A percentile compares a stretch with the other conserved stretches of the same genome.
Conservation (phyloP, 2,797 vertebrate genomes). For the Diplodus sargus region DNA sequence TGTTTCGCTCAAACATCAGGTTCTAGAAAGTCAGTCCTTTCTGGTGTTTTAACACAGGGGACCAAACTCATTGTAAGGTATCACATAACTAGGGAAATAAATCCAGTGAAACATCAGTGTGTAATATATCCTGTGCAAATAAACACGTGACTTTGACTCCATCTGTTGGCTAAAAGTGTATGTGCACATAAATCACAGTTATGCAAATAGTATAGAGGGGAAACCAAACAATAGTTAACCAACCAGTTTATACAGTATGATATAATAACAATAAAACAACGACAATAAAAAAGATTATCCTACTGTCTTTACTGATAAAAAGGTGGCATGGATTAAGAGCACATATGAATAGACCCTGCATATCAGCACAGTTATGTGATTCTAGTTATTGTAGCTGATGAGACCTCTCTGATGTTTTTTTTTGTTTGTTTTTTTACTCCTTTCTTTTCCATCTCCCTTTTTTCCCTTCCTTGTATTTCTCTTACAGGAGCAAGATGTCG, state of each 20-base stretch:
- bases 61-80: background rate
- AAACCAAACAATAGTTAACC: no score
- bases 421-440: background rate
- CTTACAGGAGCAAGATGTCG: no score
- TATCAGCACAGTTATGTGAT: background rate
- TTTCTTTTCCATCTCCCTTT: background rate
- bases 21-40: no score
- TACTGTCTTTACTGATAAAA: no score
- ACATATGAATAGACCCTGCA: background rate
- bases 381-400: background rate
- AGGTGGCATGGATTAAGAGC: background rate
- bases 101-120: background rate
- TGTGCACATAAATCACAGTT: background rate
- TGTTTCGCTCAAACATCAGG: no score
- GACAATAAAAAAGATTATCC: no score
- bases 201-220: no score
- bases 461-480: background rate
- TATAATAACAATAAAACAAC: no score
- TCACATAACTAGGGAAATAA: background rate
- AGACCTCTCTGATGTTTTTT: background rate
- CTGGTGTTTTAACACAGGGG: background rate
- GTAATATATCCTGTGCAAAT: background rate
- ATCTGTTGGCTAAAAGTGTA: slow-evolving; percentile 53
- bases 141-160: slow-evolving; percentile 42
- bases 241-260: no score